Evolutionary conservation across 1,140 invertebrate species (phyloP).

Genomic region (Pemphigus obesinymphae): DNA sequence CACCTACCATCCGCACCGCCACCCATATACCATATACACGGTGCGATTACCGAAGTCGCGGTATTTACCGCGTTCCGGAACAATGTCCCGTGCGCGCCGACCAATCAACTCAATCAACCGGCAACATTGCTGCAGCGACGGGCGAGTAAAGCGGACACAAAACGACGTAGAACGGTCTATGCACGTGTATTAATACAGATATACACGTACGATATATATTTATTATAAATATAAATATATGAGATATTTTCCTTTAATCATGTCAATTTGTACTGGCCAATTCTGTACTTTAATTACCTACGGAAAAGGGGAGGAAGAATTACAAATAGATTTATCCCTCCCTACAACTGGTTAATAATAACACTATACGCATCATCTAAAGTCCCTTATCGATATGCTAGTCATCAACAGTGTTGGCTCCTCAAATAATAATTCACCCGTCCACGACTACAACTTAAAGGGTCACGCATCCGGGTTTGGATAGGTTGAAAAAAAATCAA

Average conservation of each 20-base stretch:
- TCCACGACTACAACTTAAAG: too few relatives aligned
- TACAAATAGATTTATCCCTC: not conserved
- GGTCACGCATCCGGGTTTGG: too few relatives aligned
- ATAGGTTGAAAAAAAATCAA: too few relatives aligned
- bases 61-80: not conserved
- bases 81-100: not conserved
- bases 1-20: not conserved
- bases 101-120: conserved; percentile 17
- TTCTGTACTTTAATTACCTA: too few relatives aligned
- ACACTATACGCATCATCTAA: too few relatives aligned
- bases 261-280: not conserved
- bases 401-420: too few relatives aligned
- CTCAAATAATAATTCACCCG: too few relatives aligned
- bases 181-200: too few relatives aligned
- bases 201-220: not conserved
- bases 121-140: not conserved
- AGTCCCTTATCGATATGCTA: too few relatives aligned
- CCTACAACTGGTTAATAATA: not conserved
- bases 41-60: too few relatives aligned
- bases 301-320: not conserved
- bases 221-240: not conserved
- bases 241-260: not conserved
- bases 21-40: not conserved
- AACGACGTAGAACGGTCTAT: not conserved
- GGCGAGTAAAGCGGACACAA: not conserved